Conservation (phyloP, 1,140 invertebrate genomes). For the Berghia stephanieae region DNA sequence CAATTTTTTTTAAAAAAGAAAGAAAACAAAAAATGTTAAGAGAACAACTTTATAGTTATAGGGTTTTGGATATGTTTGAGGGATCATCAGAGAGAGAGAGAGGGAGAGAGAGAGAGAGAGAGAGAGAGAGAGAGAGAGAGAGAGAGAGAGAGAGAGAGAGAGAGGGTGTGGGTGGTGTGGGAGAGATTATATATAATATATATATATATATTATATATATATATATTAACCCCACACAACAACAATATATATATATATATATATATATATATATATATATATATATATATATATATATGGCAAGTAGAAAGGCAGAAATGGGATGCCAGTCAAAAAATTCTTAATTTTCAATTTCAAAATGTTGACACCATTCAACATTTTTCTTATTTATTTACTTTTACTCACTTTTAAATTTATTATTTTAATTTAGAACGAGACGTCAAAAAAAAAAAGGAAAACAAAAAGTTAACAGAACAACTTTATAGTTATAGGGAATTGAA, state of each 20-base stretch:
- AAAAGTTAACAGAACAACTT: too few species aligned
- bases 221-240: too few species aligned
- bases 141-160: constrained; percentile 1
- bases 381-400: too few species aligned
- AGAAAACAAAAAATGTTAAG: neutral
- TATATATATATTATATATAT: neutral
- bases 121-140: constrained; percentile 23
- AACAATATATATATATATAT: neutral
- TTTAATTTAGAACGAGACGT: too few species aligned
- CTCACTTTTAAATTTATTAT: too few species aligned
- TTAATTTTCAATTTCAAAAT: too few species aligned
- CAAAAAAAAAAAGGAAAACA: too few species aligned
- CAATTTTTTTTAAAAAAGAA: neutral
- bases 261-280: neutral
- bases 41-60: neutral
- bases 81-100: neutral
- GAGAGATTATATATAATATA: neutral
- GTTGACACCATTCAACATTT: too few species aligned
- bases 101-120: constrained; percentile 19
- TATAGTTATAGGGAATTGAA: too few species aligned
- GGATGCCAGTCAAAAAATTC: neutral
- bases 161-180: neutral
- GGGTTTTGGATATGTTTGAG: neutral
- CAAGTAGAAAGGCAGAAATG: neutral
- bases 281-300: neutral